Conservation (phyloP, 1,140 invertebrate species). For the Euura lappo region DNA sequence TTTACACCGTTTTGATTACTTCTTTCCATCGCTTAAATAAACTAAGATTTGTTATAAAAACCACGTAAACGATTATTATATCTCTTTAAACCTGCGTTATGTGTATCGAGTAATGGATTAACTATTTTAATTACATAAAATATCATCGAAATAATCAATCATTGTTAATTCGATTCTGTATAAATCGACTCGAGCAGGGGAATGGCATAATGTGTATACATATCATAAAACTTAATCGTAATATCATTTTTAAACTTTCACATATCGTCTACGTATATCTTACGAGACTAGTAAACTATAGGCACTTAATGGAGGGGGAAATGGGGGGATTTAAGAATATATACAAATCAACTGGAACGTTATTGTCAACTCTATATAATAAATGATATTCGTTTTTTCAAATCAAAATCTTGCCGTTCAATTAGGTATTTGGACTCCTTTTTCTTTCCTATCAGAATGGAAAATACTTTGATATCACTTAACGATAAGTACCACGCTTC, state of each 20-base stretch:
- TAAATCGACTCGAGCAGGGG: too few relatives aligned
- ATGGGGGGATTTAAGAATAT: neutral
- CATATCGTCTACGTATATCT: neutral
- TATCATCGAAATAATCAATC: neutral
- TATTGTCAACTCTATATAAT: neutral
- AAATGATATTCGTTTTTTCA: too few relatives aligned
- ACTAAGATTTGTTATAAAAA: neutral
- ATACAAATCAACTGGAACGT: neutral
- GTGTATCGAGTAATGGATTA: neutral
- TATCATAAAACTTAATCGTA: neutral
- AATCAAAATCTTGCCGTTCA: neutral
- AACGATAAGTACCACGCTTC: neutral
- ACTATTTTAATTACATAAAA: neutral
- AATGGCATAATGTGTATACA: too few relatives aligned
- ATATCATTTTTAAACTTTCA: neutral
- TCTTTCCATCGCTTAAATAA: neutral
- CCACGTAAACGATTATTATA: too few relatives aligned
- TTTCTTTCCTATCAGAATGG: neutral
- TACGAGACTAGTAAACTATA: constrained; percentile 1
- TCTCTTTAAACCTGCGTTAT: too few relatives aligned
- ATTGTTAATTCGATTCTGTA: too few relatives aligned
- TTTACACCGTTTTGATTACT: constrained; percentile 37
- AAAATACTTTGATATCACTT: neutral
- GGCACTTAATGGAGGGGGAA: neutral
- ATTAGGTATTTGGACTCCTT: neutral